phyloP scores from a whole-genome alignment of 2,797 vertebrate genomes.

The Chaenodraco wilsoni region DNA sequence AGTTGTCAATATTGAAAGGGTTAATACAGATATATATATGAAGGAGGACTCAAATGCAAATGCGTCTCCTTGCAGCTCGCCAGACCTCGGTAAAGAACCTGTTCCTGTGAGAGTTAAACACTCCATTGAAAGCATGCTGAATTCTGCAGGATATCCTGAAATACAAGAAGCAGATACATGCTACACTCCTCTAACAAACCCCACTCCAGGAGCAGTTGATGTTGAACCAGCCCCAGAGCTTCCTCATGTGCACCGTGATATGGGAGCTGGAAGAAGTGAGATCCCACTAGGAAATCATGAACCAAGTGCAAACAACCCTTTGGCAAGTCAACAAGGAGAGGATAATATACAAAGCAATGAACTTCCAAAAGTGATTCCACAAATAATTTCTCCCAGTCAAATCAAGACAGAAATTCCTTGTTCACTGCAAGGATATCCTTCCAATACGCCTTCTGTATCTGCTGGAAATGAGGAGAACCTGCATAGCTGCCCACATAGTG shows the following conservation, averaged over 20 bases:
- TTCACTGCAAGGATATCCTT: constrained; percentile 72
- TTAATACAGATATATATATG: constrained; percentile 44
- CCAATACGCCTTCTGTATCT: constrained; percentile 57
- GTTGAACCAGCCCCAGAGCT: constrained; percentile 37
- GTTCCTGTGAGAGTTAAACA: constrained; percentile 75
- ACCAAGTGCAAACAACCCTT: constrained; percentile 42
- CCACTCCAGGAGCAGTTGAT: constrained; percentile 57
- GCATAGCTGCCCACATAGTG: constrained; percentile 92
- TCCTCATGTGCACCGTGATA: constrained; percentile 24
- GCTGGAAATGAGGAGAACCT: constrained; percentile 81
- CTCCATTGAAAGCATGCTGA: constrained; percentile 79
- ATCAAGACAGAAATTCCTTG: constrained; percentile 77
- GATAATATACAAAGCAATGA: constrained; percentile 46
- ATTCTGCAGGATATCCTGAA: constrained; percentile 52
- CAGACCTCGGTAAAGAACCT: constrained; percentile 58
- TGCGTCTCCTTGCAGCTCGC: constrained; percentile 57
- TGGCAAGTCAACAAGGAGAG: constrained; percentile 48
- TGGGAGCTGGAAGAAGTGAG: constrained; percentile 37
- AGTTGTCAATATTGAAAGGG: constrained; percentile 53
- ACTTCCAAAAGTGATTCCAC: constrained; percentile 59
- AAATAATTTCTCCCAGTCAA: constrained; percentile 71
- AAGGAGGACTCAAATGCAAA: constrained; percentile 55
- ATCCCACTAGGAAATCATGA: constrained; percentile 47
- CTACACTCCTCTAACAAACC: constrained; percentile 74
- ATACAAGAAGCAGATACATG: constrained; percentile 71